Evolutionary conservation across 2,888 invertebrate genomes (phyloP), one percentile per base, ranked within the genome.

Genomic region (Clistopyga incitator): DNA sequence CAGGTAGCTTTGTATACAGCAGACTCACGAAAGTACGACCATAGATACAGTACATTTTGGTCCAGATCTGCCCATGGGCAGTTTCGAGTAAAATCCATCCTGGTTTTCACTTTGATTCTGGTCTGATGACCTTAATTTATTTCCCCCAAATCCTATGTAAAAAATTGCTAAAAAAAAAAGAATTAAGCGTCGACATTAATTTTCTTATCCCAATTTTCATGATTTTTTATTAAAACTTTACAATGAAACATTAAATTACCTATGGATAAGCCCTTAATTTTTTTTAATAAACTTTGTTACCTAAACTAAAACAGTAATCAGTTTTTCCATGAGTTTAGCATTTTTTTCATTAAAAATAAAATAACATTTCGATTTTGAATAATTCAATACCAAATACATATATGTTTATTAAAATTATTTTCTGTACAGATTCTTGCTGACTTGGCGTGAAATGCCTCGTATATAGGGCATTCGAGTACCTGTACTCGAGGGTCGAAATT

Each of bases 21-120:
- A 10, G 47, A 59, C 64, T 75, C 65, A 70, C 38, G 65, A 47
- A 50, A 45, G 70, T 50, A 61, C 47, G 64, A 45, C 25, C 47
- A 29, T 72, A 61, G 18, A 20, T 68, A 29, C 29, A 29, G 20
- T 47, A 77, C 56, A 29, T 68, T 72, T 59, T 2, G 13, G 25
- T 45, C 18, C n/a, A 29, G 23, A 72, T 34, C n/a, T 61, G 6
- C 34, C 34, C 15, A 61, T 34, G n/a, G 71, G 38, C 23, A 13
- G 10, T 20, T 71, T 71, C 56, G 2, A 56, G 6, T 38, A 20
- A 11, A 42, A 34, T 34, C 59, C 34, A 6, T 18, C 29, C 10
- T 38, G 10, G 10, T 10, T 38, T n/a, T n/a, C n/a, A n/a, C n/a
- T n/a, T n/a, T n/a, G n/a, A n/a, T n/a, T n/a, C n/a, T n/a, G n/a